These are phyloP conservation scores for Typhlomys cinereus DNA, from an alignment of 2,113 vertebrate genomes.

Conservation along the genomic window DNA sequence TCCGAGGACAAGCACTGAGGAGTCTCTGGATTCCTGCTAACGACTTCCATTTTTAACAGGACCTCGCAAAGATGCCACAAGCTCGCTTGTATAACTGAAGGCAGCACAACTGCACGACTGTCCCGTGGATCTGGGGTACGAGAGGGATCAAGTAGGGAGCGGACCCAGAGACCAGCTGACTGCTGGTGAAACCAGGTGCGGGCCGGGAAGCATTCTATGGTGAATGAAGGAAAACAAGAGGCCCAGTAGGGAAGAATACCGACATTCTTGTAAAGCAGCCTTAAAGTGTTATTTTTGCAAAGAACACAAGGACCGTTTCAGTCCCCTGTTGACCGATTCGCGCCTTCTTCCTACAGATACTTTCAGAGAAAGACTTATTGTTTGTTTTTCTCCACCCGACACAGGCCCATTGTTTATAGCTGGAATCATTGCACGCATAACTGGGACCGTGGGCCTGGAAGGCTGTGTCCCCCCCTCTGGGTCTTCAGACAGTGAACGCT, in stretches of 20 bases:
- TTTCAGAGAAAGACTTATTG: conserved; percentile 82
- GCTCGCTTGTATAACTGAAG: conserved; percentile 72
- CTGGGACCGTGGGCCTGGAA: conserved; percentile 82
- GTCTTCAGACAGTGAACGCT: conserved; percentile 59
- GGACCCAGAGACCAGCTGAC: conserved; percentile 78
- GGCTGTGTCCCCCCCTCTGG: conserved; percentile 73
- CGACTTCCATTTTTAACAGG: conserved; percentile 48
- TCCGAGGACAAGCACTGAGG: neutral
- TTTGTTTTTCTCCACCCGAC: conserved; percentile 78
- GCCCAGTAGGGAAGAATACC: conserved; percentile 66
- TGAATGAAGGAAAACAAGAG: conserved; percentile 68
- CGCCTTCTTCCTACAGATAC: conserved; percentile 86
- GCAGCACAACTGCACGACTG: conserved; percentile 74
- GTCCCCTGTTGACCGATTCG: conserved; percentile 81
- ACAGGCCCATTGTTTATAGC: conserved; percentile 81
- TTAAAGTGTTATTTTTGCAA: conserved; percentile 71
- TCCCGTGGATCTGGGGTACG: neutral
- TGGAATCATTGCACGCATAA: conserved; percentile 82
- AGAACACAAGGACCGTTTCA: conserved; percentile 82
- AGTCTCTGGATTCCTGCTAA: conserved; percentile 33
- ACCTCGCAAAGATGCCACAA: conserved; percentile 61
- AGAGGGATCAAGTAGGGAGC: conserved; percentile 55
- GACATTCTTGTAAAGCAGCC: conserved; percentile 76
- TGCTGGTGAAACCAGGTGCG: conserved; percentile 79
- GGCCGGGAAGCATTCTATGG: conserved; percentile 64